These are phyloP conservation scores for Ictidomys tridecemlineatus DNA, from an alignment of 2,113 vertebrate genomes.

Conservation along the genomic window DNA sequence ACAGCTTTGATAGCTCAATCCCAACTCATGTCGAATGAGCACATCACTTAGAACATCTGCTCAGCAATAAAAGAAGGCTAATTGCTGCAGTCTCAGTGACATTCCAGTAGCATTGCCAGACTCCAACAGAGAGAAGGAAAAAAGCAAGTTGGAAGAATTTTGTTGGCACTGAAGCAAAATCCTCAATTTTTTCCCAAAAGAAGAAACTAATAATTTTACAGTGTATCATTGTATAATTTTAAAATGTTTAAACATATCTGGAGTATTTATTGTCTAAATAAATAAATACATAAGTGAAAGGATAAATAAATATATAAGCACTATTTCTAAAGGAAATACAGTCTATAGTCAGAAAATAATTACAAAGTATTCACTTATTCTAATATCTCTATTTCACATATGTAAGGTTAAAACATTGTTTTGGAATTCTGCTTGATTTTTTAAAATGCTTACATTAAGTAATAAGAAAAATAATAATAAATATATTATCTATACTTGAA, in stretches of 20 bases:
- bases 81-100: neutral
- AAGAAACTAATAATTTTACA: conserved; percentile 1
- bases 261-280: neutral
- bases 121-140: conserved; percentile 37
- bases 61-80: conserved; percentile 42
- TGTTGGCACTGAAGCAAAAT: neutral
- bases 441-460: neutral
- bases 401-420: neutral
- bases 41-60: conserved; percentile 62
- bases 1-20: conserved; percentile 69
- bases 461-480: neutral
- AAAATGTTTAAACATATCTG: neutral
- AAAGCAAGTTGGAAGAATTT: neutral
- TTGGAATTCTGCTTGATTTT: neutral
- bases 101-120: neutral
- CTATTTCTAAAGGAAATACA: neutral
- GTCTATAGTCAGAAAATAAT: neutral
- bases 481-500: neutral
- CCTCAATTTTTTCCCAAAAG: neutral
- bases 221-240: neutral
- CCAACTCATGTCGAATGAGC: conserved; percentile 43
- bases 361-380: neutral
- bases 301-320: neutral
- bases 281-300: neutral
- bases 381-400: neutral